Base-by-base conservation (phyloP, 2,888 invertebrate species). In the Leucania comma region DNA sequence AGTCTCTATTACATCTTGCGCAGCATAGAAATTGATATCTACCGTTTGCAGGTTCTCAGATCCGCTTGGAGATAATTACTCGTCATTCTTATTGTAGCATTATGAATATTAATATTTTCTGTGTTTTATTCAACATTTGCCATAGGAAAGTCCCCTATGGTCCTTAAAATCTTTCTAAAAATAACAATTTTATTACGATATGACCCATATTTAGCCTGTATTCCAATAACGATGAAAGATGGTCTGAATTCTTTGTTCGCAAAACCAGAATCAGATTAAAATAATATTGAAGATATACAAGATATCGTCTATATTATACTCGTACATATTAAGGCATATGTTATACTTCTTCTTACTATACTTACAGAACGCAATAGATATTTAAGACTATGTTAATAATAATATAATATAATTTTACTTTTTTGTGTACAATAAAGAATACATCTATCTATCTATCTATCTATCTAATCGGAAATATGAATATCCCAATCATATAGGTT, bases 1-100 rank as follows among this genome's bases (percentile, higher is more conserved):
- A 66, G 38, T 20, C 42, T 72, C 46, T 20, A 38, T 32, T 32
- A 66, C 17, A 68, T 38, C 51, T 77, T 68, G 46, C 51, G 51
- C 38, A 50, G 53, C 58, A 38, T 24, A 74, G 29, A 51, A 63
- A 35, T 50, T 53, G 14, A 32, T 61, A 60, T 64, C 50, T 38
- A 58, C 20, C 9, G 26, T 20, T 53, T 32, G 61, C 22, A 72
- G 48, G 48, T 60, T 56, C 48, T 42, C 20, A 59, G 59, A 78
- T 50, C 38, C 38, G 54, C 72, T 60, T 71, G 22, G 12, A n/a
- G 14, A 38, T 29, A 2, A 20, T 12, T 6, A 0, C 8, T 29
- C 9, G 20, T 42, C 22, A 12, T 42, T 42, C 0, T 50, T 46
- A 48, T 32, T 32, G 1, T 24, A 10, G 5, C 4, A 17, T 42